These are phyloP conservation scores for Neodon shergylaensis DNA, from an alignment of 2,113 vertebrate genomes.

Conservation along the genomic window DNA sequence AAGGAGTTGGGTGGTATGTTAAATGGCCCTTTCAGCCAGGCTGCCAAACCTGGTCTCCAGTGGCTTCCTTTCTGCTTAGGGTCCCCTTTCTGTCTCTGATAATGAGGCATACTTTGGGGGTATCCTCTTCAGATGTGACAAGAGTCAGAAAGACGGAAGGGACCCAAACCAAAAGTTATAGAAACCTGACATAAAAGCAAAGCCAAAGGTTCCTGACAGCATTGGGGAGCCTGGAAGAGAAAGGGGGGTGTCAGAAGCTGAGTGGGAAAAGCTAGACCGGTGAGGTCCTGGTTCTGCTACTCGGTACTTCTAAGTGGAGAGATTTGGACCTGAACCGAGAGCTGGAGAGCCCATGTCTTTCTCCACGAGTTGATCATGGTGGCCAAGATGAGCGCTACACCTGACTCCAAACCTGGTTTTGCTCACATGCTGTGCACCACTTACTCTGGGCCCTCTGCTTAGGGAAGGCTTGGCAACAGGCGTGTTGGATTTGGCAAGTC, in stretches of 20 bases:
- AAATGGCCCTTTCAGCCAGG: slow-evolving; percentile 19
- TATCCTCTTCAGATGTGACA: neutral
- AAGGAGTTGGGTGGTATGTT: slow-evolving; percentile 34
- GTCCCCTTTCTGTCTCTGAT: neutral
- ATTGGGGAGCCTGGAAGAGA: neutral
- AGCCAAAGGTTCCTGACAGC: neutral
- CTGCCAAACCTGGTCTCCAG: neutral
- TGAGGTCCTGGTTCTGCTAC: neutral
- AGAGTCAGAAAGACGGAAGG: neutral
- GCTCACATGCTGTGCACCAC: neutral
- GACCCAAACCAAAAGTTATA: neutral
- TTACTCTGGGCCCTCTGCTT: neutral
- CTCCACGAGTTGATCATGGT: neutral
- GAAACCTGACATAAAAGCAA: neutral
- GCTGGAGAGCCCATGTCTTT: neutral
- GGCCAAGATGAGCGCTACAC: neutral
- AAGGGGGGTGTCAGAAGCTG: neutral
- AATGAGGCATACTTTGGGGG: neutral
- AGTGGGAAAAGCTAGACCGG: neutral
- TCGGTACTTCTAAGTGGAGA: neutral
- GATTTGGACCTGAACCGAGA: neutral
- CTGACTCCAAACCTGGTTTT: slow-evolving; percentile 16
- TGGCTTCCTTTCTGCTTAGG: neutral
- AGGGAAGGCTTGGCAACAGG: neutral
- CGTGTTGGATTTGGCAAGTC: neutral